Evolutionary conservation across 1,140 invertebrate genomes (phyloP), one percentile per base, ranked within the genome.

Genomic region (Philopotamus ludificatus): DNA sequence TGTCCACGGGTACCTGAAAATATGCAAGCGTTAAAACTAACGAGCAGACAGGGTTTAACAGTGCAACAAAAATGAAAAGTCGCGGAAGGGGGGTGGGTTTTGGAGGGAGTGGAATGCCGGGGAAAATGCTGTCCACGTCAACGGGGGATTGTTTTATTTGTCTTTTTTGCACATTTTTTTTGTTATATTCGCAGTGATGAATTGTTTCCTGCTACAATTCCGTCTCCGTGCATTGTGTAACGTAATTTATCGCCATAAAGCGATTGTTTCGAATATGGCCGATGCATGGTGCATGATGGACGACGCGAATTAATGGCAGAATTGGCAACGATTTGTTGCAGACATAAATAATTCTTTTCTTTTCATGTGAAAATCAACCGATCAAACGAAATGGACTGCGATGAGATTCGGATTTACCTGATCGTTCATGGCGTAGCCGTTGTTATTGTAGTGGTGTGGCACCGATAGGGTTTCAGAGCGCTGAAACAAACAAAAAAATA

Each of bases 361-460:
- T n/a, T n/a, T n/a, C n/a, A n/a, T n/a, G n/a, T n/a, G 4, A 34
- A 34, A 34, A 34, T 34, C 28, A 34, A 4, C 28, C 12, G 28
- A 12, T 34, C 4, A 34, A 34, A 34, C 12, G 28, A 34, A 12
- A 12, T 34, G 12, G 28, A 12, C 4, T 34, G 28, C 12, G 28
- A 12, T 34, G 28, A 34, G 12, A 4, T 34, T 4, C 28, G 12
- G 28, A 67, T 76, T 81, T 75, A 90, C 88, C 84, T 90, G 88
- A 76, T 90, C 88, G 75, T 84, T 84, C 87, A 89, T 89, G 76
- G 84, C 85, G 84, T 89, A 88, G 67, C 84, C 81, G 79, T 84
- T 85, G 73, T 79, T 79, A 68, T 85, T 82, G 68, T 87, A 82
- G 73, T 84, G 81, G 72, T 84, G 85, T 66, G 87, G 82, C 73